Percentiles rank a stretch among this genome's conserved stretches.
Conservation (phyloP, 2,888 invertebrate species). For the Yponomeuta cagnagella region DNA sequence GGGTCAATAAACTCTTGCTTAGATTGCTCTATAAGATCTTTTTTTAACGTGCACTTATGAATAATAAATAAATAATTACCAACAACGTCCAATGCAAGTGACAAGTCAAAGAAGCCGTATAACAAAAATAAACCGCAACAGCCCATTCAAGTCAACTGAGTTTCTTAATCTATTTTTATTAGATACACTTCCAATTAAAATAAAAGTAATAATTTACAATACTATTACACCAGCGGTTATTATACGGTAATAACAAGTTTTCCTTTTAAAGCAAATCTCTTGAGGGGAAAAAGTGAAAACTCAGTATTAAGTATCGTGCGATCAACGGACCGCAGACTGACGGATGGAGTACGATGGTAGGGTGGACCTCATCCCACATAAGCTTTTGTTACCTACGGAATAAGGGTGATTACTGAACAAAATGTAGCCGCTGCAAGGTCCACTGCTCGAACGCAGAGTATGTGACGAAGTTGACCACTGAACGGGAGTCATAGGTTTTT, state of each 20-base stretch:
- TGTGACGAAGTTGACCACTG: no score
- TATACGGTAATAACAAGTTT: constrained; percentile 9
- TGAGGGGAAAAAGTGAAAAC: constrained; percentile 9
- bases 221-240: not conserved
- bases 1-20: no score
- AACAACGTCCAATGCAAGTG: no score
- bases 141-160: not conserved
- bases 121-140: not conserved
- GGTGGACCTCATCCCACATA: not conserved
- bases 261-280: constrained; percentile 4
- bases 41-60: no score
- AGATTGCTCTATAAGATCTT: no score
- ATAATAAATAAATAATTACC: no score
- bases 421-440: no score
- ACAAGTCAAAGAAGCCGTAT: not conserved
- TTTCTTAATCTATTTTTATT: not conserved
- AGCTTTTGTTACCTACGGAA: no score
- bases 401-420: no score
- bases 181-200: not conserved
- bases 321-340: constrained; percentile 1
- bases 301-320: not conserved
- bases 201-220: not conserved
- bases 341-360: not conserved
- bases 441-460: no score
- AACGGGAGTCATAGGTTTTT: no score